These are phyloP conservation scores for Apostichopus leukothele DNA, from an alignment of 53 echinoderm and acorn worm species.

Conservation along the genomic window DNA sequence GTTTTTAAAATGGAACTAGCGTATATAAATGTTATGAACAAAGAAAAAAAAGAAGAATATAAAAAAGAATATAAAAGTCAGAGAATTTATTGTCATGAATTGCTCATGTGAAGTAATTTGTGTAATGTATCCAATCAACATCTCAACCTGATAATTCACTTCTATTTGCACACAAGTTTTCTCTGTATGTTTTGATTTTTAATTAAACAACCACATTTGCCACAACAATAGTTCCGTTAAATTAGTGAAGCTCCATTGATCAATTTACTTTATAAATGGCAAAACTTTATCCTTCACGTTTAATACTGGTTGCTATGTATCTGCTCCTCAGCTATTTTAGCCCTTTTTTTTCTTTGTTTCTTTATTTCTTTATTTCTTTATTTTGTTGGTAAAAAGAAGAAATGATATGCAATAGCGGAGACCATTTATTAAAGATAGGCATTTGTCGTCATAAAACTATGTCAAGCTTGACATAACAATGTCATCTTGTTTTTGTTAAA, in stretches of 20 bases:
- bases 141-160: not conserved
- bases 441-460: constrained; percentile 15
- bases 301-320: not conserved
- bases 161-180: not conserved
- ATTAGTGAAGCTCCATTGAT: constrained; percentile 28
- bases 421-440: not conserved
- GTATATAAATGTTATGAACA: no score
- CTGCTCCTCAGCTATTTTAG: not conserved
- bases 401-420: not conserved
- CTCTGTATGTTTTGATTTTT: constrained; percentile 7
- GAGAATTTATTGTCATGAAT: no score
- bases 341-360: not conserved
- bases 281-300: not conserved
- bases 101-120: no score
- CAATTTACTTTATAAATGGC: not conserved
- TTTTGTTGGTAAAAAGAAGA: not conserved
- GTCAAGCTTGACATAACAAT: constrained; percentile 5
- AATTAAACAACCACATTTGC: constrained; percentile 26
- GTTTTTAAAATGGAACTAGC: no score
- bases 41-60: no score
- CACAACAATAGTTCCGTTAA: not conserved
- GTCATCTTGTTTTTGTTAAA: constrained; percentile 13
- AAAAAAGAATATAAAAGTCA: no score
- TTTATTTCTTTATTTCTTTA: no score
- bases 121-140: no score